Evolutionary conservation across 2,113 vertebrate genomes (phyloP).

Genomic region (Crotalus horridus): DNA sequence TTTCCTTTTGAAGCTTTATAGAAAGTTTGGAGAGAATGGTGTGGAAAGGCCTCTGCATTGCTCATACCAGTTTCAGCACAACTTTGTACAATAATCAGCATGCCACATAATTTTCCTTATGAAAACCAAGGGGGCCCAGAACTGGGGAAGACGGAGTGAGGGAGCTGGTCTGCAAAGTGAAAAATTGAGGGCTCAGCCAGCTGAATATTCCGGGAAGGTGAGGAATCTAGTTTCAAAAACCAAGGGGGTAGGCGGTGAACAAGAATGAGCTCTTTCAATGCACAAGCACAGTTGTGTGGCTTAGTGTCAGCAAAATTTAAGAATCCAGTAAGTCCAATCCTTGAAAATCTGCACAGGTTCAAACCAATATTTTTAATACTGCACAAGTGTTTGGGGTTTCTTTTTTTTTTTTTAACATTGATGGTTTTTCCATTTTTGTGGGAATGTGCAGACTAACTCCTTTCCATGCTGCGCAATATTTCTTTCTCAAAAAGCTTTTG

Average conservation of each 20-base stretch:
- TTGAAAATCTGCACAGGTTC: constrained; percentile 64
- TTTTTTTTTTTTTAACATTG: background rate
- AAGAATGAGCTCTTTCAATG: constrained; percentile 70
- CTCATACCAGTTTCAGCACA: constrained; percentile 35
- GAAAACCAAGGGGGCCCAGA: constrained; percentile 39
- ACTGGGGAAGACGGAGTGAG: background rate
- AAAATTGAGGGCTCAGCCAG: constrained; percentile 55
- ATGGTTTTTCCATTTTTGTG: constrained; percentile 61
- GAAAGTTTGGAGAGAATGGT: background rate
- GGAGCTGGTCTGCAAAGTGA: constrained; percentile 60
- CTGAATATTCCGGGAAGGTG: constrained; percentile 67
- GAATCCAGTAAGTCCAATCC: constrained; percentile 65
- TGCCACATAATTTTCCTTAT: constrained; percentile 60
- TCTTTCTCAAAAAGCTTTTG: constrained; percentile 28
- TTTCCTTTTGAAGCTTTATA: background rate
- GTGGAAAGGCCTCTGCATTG: constrained; percentile 13
- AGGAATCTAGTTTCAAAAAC: constrained; percentile 65
- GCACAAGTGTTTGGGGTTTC: constrained; percentile 51
- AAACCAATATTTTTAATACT: constrained; percentile 60
- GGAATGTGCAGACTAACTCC: constrained; percentile 2
- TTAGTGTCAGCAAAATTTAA: constrained; percentile 59
- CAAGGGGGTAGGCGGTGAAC: constrained; percentile 29
- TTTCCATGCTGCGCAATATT: constrained; percentile 20
- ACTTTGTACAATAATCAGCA: constrained; percentile 27
- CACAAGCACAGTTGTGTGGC: constrained; percentile 58